Percentiles rank a stretch among this genome's conserved stretches.
phyloP scores from a whole-genome alignment of 2,113 vertebrate genomes.

The Laterallus jamaicensis region DNA sequence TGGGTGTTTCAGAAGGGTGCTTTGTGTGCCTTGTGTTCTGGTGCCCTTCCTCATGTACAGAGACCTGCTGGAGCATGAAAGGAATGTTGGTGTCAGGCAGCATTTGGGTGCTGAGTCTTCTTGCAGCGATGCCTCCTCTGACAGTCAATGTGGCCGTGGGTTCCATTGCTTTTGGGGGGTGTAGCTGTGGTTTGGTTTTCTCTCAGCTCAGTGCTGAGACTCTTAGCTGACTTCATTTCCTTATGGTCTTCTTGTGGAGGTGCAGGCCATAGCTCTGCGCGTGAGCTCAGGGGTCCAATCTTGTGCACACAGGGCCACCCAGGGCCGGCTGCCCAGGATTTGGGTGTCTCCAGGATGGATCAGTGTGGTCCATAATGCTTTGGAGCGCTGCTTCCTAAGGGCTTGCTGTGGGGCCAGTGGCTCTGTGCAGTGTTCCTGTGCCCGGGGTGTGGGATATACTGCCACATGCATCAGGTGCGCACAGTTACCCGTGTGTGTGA shows the following conservation, averaged over 20 bases:
- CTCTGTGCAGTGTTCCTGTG: not conserved
- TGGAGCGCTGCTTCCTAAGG: not conserved
- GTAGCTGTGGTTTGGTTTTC: not conserved
- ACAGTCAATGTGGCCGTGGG: too few relatives aligned
- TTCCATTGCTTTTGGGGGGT: fast-evolving
- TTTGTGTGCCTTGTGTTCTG: not conserved
- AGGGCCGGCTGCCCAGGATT: not conserved
- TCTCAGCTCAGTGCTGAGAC: not conserved
- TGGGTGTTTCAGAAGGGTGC: not conserved
- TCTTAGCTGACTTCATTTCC: fast-evolving
- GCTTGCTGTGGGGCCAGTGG: fast-evolving
- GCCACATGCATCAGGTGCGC: fast-evolving
- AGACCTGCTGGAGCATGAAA: too few relatives aligned
- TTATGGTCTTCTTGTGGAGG: not conserved
- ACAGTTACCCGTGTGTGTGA: fast-evolving
- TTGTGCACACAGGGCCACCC: not conserved
- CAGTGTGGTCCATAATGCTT: not conserved
- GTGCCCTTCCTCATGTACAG: not conserved
- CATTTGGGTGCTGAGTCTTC: not conserved
- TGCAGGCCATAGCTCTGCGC: too few relatives aligned
- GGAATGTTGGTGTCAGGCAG: too few relatives aligned
- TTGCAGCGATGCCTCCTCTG: not conserved
- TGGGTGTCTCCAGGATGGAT: not conserved
- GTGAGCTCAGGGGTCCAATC: too few relatives aligned
- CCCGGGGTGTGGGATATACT: not conserved